phyloP scores from a whole-genome alignment of 2,113 vertebrate genomes.

The Rhegmatorhina hoffmannsi region DNA sequence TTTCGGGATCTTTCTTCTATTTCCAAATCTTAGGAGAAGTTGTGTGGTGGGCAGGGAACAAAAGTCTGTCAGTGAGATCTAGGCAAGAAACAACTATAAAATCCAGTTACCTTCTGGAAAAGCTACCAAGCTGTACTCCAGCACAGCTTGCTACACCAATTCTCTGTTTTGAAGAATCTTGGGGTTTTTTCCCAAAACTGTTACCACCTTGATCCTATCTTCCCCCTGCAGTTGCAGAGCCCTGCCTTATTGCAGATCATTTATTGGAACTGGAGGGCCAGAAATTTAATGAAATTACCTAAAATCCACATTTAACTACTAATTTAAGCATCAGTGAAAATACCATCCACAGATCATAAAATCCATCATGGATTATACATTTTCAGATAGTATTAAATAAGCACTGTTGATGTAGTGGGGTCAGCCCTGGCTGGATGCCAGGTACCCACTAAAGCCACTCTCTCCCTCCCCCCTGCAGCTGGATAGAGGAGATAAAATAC shows the following conservation, averaged over 20 bases:
- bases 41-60: neutral
- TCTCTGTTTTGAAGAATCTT: neutral
- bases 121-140: neutral
- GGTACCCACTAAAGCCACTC: too few relatives aligned
- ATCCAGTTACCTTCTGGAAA: neutral
- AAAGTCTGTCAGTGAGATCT: neutral
- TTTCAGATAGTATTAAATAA: neutral
- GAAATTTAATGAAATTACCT: neutral
- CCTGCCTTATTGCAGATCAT: neutral
- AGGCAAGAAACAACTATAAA: neutral
- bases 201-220: neutral
- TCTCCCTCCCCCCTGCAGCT: too few relatives aligned
- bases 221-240: neutral
- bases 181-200: accelerated
- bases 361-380: neutral
- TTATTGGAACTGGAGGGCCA: neutral
- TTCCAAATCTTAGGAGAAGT: neutral
- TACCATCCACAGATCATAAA: accelerated
- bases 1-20: neutral
- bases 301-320: neutral
- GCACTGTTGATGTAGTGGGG: too few relatives aligned
- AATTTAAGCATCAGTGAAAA: neutral
- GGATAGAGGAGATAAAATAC: too few relatives aligned
- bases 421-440: too few relatives aligned
- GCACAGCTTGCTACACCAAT: neutral